A percentile compares a stretch with the other conserved stretches of the same genome.
These are phyloP conservation scores for Melinaea menophilus DNA, from an alignment of 2,888 invertebrate species.

Conservation along the genomic window DNA sequence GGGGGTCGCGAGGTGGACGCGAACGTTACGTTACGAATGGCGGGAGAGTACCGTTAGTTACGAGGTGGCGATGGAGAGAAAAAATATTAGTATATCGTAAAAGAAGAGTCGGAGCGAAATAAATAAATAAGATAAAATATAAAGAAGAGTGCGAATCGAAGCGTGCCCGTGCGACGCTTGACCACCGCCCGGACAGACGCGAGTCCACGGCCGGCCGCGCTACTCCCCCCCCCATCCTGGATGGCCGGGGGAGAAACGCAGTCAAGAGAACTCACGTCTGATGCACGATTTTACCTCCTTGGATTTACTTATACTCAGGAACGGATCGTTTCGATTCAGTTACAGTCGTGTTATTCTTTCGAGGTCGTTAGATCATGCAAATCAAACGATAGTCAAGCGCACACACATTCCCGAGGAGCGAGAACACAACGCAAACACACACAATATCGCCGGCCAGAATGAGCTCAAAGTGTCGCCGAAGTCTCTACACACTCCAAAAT, in stretches of 20 bases:
- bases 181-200: conserved; percentile 50
- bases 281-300: conserved; percentile 16
- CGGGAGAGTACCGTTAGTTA: conserved; percentile 49
- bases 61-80: conserved; percentile 53
- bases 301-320: background rate
- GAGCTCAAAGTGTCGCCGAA: conserved; percentile 55
- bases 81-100: conserved; percentile 44
- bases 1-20: conserved; percentile 32
- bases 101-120: conserved; percentile 44
- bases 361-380: conserved; percentile 47
- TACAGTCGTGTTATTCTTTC: conserved; percentile 14
- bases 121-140: conserved; percentile 38
- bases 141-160: conserved; percentile 34
- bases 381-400: conserved; percentile 60
- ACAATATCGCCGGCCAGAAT: conserved; percentile 75
- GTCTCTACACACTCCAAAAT: conserved; percentile 62
- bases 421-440: conserved; percentile 67
- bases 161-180: conserved; percentile 51
- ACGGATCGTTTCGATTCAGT: background rate
- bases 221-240: conserved; percentile 49
- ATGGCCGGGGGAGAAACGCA: conserved; percentile 51
- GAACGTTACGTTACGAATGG: conserved; percentile 52
- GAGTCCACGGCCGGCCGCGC: conserved; percentile 36
- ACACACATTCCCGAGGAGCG: conserved; percentile 52
- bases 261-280: conserved; percentile 40